phyloP scores from a whole-genome alignment of 2,113 vertebrate species.

The Chloropsis cyanopogon region DNA sequence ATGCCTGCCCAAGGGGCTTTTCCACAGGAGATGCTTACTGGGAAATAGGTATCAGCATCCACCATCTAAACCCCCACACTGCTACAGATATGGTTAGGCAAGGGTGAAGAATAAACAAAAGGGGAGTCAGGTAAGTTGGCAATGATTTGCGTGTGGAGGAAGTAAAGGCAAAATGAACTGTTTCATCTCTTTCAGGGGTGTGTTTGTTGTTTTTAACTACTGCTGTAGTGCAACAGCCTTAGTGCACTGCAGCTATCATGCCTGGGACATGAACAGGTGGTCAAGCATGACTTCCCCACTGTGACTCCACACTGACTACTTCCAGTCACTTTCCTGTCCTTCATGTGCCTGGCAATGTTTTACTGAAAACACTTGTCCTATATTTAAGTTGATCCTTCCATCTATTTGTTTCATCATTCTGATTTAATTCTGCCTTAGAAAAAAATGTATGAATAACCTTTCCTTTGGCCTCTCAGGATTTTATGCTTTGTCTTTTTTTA shows the following conservation, averaged over 20 bases:
- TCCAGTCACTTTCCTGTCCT: not conserved
- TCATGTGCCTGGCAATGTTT: not conserved
- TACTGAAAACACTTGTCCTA: not conserved
- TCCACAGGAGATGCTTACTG: too few relatives aligned
- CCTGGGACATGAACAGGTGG: not conserved
- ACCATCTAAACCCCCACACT: too few relatives aligned
- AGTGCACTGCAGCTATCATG: not conserved
- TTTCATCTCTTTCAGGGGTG: not conserved
- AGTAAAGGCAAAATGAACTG: not conserved
- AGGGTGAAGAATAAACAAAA: not conserved
- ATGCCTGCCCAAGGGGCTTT: too few relatives aligned
- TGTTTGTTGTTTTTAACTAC: not conserved
- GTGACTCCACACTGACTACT: not conserved
- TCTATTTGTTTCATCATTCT: not conserved
- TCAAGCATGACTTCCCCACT: not conserved
- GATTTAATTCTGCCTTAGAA: not conserved
- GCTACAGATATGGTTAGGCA: not conserved
- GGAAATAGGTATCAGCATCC: too few relatives aligned
- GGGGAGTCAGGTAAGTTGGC: not conserved
- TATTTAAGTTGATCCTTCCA: not conserved
- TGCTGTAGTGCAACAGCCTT: not conserved
- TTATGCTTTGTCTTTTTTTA: not conserved
- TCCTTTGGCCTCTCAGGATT: not conserved
- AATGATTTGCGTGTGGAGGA: not conserved
- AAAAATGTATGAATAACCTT: not conserved